Conservation (phyloP, 2,888 invertebrate genomes). For the Lutraria lutraria region DNA sequence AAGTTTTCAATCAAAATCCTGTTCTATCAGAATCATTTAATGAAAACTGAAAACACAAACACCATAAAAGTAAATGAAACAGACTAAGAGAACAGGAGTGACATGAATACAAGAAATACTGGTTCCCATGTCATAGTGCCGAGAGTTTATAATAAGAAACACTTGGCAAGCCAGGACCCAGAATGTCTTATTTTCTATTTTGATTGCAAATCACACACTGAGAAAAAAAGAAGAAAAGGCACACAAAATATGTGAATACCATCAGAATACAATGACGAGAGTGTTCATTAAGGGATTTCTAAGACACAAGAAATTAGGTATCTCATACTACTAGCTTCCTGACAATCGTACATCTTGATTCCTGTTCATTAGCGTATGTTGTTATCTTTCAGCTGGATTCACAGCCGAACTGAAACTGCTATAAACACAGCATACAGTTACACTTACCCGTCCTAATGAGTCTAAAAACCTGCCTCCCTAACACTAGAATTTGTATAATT, state of each 20-base stretch:
- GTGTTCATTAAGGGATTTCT: slow-evolving; percentile 17
- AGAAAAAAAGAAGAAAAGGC: background rate
- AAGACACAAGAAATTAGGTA: slow-evolving; percentile 36
- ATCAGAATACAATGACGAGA: background rate
- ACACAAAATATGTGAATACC: background rate
- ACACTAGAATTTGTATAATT: slow-evolving; percentile 53
- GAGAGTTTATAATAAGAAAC: slow-evolving; percentile 9
- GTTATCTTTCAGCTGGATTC: slow-evolving; percentile 49
- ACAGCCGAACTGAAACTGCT: slow-evolving; percentile 49
- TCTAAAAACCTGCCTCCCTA: slow-evolving; percentile 61
- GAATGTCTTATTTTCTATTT: slow-evolving; percentile 17
- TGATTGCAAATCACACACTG: slow-evolving; percentile 40
- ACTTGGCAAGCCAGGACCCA: slow-evolving; percentile 10
- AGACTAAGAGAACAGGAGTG: slow-evolving; percentile 5
- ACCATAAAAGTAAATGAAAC: slow-evolving; percentile 49
- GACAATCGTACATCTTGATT: slow-evolving; percentile 31
- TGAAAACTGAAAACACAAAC: slow-evolving; percentile 41
- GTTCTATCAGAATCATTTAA: slow-evolving; percentile 24
- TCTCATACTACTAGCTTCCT: slow-evolving; percentile 22
- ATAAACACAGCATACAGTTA: slow-evolving; percentile 58
- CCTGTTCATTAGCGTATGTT: slow-evolving; percentile 43
- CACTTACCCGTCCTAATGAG: slow-evolving; percentile 60
- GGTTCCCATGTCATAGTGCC: background rate
- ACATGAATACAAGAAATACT: slow-evolving; percentile 12
- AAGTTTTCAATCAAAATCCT: slow-evolving; percentile 44